A percentile compares a stretch with the other conserved stretches of the same genome.
phyloP scores from a whole-genome alignment of 2,888 invertebrate species.

The Galerucella calmariensis region DNA sequence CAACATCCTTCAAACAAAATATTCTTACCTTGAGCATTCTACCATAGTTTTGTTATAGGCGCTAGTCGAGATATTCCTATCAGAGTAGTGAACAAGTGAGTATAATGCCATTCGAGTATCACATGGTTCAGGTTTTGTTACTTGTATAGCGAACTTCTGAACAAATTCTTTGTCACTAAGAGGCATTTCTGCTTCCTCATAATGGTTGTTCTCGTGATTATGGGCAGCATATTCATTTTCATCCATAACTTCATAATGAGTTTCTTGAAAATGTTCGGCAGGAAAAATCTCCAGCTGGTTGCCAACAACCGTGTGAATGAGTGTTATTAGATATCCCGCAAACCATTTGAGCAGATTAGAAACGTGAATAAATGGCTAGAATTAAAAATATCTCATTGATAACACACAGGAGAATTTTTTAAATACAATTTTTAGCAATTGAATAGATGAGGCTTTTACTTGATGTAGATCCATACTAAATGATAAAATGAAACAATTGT shows the following conservation, averaged over 20 bases:
- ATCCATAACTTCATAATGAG: conserved; percentile 47
- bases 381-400: conserved; percentile 27
- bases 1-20: neutral
- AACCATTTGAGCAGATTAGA: conserved; percentile 71
- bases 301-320: conserved; percentile 69
- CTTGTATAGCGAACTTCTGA: conserved; percentile 61
- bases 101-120: conserved; percentile 74
- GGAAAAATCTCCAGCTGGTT: conserved; percentile 36
- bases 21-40: conserved; percentile 57
- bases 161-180: conserved; percentile 68
- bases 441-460: too few species aligned
- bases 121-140: conserved; percentile 87
- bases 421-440: too few species aligned
- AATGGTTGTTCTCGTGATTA: conserved; percentile 36
- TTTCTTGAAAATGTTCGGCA: conserved; percentile 30
- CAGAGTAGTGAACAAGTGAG: conserved; percentile 59
- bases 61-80: conserved; percentile 58
- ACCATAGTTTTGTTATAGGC: conserved; percentile 61
- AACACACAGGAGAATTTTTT: too few species aligned
- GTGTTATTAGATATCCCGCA: conserved; percentile 69
- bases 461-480: too few species aligned
- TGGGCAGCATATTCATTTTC: conserved; percentile 48
- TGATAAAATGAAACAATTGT: too few species aligned
- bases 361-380: conserved; percentile 72
- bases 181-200: conserved; percentile 39